A percentile compares a stretch with the other conserved stretches of the same genome.
Conservation (phyloP, 1,140 invertebrate genomes). For the Bombus ignitus region DNA sequence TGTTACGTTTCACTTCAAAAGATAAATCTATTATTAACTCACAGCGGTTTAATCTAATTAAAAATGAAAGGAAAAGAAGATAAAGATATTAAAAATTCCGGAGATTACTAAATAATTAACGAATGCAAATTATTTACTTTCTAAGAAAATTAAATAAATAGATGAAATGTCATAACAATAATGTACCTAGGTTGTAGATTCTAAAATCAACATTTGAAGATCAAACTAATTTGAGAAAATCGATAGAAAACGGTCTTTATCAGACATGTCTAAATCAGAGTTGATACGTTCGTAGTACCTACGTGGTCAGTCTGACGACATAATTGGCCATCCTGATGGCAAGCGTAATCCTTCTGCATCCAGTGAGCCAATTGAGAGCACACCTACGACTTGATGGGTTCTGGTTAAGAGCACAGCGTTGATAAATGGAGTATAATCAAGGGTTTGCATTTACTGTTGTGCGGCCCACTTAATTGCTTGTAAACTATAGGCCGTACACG, state of each 20-base stretch:
- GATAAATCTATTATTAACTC: too few relatives aligned
- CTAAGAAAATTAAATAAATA: too few relatives aligned
- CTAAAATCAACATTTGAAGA: too few relatives aligned
- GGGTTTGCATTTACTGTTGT: slow-evolving; percentile 25
- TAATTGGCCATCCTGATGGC: slow-evolving; percentile 14
- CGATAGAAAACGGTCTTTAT: background rate
- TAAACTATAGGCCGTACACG: slow-evolving; percentile 29
- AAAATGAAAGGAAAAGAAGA: too few relatives aligned
- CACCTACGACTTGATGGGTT: slow-evolving; percentile 17
- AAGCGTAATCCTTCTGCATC: slow-evolving; percentile 14
- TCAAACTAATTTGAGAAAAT: background rate
- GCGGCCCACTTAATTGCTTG: slow-evolving; percentile 31
- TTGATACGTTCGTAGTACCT: background rate
- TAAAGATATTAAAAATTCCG: too few relatives aligned
- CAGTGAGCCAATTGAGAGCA: background rate
- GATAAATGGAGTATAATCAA: slow-evolving; percentile 50
- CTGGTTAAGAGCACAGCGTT: slow-evolving; percentile 33
- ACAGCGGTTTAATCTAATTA: too few relatives aligned
- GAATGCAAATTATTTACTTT: too few relatives aligned
- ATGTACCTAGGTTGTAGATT: too few relatives aligned
- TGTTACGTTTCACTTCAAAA: too few relatives aligned
- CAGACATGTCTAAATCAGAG: background rate
- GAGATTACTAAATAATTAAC: too few relatives aligned
- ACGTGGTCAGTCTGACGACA: background rate
- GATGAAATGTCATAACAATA: too few relatives aligned